Evolutionary conservation across 2,113 vertebrate species (phyloP).

Genomic region (Mixornis gularis): DNA sequence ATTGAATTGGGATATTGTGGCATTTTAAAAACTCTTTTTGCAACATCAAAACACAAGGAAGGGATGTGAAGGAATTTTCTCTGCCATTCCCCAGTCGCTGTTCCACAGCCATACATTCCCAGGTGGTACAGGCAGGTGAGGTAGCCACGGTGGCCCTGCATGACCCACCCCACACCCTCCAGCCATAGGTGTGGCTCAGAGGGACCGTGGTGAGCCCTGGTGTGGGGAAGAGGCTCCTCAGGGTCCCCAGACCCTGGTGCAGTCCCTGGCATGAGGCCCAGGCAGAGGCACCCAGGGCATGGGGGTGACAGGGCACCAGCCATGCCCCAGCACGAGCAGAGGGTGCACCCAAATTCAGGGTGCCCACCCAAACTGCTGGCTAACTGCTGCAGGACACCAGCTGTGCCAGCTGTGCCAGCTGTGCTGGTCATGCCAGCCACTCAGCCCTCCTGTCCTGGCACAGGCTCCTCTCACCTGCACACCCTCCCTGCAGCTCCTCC

Average conservation of each 20-base stretch:
- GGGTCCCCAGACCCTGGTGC: background rate
- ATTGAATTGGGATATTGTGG: background rate
- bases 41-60: background rate
- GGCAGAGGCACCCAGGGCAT: background rate
- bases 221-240: background rate
- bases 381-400: background rate
- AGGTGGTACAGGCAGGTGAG: background rate
- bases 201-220: background rate
- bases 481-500: background rate
- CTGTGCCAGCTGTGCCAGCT: background rate
- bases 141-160: background rate
- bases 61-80: background rate
- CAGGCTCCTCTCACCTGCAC: background rate
- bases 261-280: background rate
- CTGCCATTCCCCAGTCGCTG: background rate
- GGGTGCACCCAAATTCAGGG: background rate
- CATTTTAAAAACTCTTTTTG: background rate
- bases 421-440: fast-evolving
- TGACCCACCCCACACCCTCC: fast-evolving
- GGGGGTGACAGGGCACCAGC: background rate
- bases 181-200: fast-evolving
- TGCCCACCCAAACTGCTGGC: background rate
- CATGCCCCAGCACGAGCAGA: fast-evolving
- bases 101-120: background rate
- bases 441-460: background rate